Evolutionary conservation across 1,140 invertebrate genomes (phyloP).

Genomic region (Araneus ventricosus): DNA sequence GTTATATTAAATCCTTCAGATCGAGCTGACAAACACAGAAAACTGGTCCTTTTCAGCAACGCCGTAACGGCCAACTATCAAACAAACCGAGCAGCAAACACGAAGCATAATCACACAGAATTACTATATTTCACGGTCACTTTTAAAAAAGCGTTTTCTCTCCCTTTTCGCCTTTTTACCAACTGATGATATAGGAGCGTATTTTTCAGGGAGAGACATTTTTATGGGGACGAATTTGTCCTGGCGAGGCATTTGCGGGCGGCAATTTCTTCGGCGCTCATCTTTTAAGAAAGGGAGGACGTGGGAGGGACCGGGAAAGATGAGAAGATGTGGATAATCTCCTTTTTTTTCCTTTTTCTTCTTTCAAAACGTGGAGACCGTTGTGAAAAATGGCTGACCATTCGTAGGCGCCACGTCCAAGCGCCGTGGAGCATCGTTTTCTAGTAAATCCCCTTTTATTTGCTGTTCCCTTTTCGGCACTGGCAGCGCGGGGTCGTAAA

Average conservation of each 20-base stretch:
- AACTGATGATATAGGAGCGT: conserved; percentile 65
- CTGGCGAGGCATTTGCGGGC: conserved; percentile 48
- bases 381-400: conserved; percentile 60
- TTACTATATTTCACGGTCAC: conserved; percentile 63
- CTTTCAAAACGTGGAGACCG: conserved; percentile 13
- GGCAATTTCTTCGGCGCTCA: conserved; percentile 51
- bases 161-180: conserved; percentile 46
- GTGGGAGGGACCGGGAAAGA: conserved; percentile 19
- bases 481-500: conserved; percentile 7
- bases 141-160: conserved; percentile 49
- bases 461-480: conserved; percentile 20
- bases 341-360: neutral
- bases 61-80: neutral
- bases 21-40: neutral
- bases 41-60: neutral
- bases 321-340: conserved; percentile 66
- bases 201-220: conserved; percentile 61
- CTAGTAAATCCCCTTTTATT: conserved; percentile 56
- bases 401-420: conserved; percentile 47
- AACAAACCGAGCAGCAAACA: conserved; percentile 33
- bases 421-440: conserved; percentile 20
- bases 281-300: conserved; percentile 18
- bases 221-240: conserved; percentile 65
- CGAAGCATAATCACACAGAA: conserved; percentile 44
- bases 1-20: too few species aligned